Evolutionary conservation across 2,888 invertebrate species (phyloP).

Genomic region (Octonoba sinensis): DNA sequence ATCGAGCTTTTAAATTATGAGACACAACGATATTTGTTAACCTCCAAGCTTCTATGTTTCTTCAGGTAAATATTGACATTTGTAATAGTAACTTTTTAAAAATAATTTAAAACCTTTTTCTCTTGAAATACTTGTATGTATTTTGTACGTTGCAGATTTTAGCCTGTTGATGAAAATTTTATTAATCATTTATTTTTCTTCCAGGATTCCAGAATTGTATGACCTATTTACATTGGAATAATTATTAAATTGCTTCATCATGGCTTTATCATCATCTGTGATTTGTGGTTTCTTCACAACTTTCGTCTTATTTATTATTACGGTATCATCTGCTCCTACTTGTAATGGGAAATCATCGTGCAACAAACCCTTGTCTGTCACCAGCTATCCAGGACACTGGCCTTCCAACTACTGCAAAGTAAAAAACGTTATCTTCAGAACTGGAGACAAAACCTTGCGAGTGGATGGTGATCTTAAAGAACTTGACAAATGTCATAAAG

Average conservation of each 20-base stretch:
- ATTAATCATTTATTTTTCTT: not conserved
- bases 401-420: slow-evolving; percentile 62
- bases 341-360: slow-evolving; percentile 43
- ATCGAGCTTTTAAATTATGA: not conserved
- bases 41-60: not conserved
- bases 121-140: not conserved
- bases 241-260: not conserved
- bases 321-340: slow-evolving; percentile 42
- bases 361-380: slow-evolving; percentile 15
- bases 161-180: not conserved
- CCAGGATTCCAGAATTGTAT: too few relatives aligned
- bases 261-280: not conserved
- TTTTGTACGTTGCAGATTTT: not conserved
- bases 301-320: slow-evolving; percentile 24
- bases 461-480: slow-evolving; percentile 43
- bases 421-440: slow-evolving; percentile 61
- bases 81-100: not conserved
- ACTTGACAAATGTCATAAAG: slow-evolving; percentile 58
- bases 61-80: not conserved
- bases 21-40: not conserved
- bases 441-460: slow-evolving; percentile 32
- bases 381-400: slow-evolving; percentile 64
- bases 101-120: not conserved
- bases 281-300: slow-evolving; percentile 7
- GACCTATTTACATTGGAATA: too few relatives aligned